Conservation (phyloP, 2,113 vertebrate genomes). For the Pollimyrus isidori region DNA sequence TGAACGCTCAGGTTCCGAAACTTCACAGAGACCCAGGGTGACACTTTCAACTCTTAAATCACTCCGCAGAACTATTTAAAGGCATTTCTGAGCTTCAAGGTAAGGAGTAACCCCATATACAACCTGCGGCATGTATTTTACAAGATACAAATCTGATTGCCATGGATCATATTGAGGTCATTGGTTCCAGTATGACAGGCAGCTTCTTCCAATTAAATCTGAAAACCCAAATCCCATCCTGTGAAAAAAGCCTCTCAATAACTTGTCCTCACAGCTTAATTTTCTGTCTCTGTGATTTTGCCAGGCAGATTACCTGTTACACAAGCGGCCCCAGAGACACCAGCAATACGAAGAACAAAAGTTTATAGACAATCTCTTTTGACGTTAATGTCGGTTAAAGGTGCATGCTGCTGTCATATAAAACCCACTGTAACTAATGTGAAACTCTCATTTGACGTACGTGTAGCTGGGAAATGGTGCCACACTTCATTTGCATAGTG, state of each 20-base stretch:
- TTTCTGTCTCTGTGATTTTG: neutral
- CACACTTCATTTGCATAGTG: neutral
- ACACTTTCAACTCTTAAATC: neutral
- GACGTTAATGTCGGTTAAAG: neutral
- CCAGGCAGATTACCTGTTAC: neutral
- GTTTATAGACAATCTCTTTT: conserved; percentile 5
- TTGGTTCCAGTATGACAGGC: neutral
- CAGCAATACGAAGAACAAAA: neutral
- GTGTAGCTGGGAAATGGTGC: neutral
- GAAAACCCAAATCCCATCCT: neutral
- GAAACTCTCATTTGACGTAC: neutral
- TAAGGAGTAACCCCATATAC: neutral
- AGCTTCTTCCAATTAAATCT: neutral
- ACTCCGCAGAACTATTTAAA: neutral
- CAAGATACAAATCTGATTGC: conserved; percentile 6
- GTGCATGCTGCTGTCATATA: neutral
- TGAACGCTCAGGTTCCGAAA: neutral
- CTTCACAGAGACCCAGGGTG: neutral
- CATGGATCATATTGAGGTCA: neutral
- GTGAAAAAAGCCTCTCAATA: neutral
- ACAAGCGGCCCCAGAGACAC: neutral
- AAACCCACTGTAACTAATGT: neutral
- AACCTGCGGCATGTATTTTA: neutral
- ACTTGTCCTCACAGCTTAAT: neutral
- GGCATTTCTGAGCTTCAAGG: neutral